Percentiles rank a stretch among this genome's conserved stretches.
phyloP scores from a whole-genome alignment of 2,113 vertebrate genomes.

The Odocoileus hemionus region DNA sequence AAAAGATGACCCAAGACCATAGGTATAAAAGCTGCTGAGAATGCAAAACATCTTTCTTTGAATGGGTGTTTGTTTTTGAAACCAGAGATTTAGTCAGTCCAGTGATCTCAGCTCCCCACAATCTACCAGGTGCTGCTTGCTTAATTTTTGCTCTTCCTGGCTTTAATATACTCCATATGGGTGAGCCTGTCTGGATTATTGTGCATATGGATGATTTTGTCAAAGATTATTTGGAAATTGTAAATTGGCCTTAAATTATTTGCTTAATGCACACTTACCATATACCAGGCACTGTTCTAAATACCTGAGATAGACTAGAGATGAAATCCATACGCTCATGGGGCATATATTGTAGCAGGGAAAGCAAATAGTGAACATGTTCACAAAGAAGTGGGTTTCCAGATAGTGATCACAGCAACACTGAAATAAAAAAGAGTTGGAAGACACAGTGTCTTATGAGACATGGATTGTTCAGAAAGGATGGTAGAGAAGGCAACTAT shows the following conservation, averaged over 20 bases:
- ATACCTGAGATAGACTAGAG: background rate
- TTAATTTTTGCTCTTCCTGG: background rate
- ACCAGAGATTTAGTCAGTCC: background rate
- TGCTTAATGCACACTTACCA: background rate
- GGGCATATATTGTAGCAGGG: background rate
- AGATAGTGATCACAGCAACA: background rate
- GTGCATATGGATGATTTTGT: background rate
- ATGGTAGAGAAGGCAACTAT: background rate
- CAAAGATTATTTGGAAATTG: background rate
- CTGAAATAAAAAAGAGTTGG: background rate
- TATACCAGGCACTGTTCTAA: background rate
- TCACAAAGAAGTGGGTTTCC: background rate
- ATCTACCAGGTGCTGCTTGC: background rate
- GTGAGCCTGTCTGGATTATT: background rate
- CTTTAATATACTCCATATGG: background rate
- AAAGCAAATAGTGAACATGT: background rate
- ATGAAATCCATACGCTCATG: background rate
- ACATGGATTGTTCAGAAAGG: background rate
- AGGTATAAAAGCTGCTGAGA: background rate
- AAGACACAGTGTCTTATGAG: background rate
- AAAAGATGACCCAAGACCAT: background rate
- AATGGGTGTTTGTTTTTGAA: constrained; percentile 4
- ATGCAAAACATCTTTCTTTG: background rate
- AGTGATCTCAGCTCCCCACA: background rate
- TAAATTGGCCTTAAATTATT: background rate